Conservation (phyloP, 2,113 vertebrate species). For the Colinus virginianus region DNA sequence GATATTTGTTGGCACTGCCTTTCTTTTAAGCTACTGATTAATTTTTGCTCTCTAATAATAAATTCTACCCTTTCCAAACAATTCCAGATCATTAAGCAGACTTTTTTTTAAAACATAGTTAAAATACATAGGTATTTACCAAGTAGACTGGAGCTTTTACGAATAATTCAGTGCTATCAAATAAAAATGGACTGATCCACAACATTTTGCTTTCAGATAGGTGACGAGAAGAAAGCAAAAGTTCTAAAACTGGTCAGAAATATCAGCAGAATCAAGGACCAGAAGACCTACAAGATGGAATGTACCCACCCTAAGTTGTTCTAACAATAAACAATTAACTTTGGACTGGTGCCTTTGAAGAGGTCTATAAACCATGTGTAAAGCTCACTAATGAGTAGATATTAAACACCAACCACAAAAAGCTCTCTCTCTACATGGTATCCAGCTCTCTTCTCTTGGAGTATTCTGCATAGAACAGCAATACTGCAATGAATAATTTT, state of each 20-base stretch:
- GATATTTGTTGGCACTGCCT: background rate
- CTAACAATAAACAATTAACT: background rate
- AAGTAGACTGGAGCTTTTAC: constrained; percentile 21
- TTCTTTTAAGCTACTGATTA: background rate
- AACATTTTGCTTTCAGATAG: background rate
- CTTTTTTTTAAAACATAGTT: background rate
- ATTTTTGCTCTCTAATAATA: background rate
- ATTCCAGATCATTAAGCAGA: constrained; percentile 56
- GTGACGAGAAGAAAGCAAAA: background rate
- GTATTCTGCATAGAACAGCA: background rate
- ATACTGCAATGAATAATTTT: background rate
- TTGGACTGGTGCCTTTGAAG: background rate
- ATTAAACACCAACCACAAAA: background rate
- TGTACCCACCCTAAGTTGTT: background rate
- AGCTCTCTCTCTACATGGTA: background rate
- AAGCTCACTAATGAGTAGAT: background rate
- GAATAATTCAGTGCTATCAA: constrained; percentile 30
- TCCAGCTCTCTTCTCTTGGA: background rate
- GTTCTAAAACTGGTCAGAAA: background rate
- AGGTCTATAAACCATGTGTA: background rate
- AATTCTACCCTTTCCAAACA: constrained; percentile 6
- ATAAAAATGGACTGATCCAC: background rate
- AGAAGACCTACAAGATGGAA: background rate
- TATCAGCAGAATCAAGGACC: background rate
- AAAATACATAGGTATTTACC: constrained; percentile 15